phyloP scores from a whole-genome alignment of 2,113 vertebrate genomes.

The Lontra canadensis region DNA sequence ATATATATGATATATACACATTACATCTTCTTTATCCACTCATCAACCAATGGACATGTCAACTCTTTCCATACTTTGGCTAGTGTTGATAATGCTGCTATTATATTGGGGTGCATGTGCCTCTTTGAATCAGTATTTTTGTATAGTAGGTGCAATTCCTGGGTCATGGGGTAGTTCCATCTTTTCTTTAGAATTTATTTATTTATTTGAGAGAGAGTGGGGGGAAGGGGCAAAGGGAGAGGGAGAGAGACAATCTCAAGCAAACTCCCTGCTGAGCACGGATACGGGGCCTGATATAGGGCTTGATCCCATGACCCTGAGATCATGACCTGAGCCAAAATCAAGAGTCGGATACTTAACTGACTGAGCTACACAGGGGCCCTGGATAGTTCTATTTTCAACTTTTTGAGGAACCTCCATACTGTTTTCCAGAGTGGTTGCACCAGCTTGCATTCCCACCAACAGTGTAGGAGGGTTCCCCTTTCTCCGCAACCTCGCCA shows the following conservation, averaged over 20 bases:
- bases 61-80: background rate
- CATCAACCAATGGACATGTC: background rate
- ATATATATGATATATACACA: no score
- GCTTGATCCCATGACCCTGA: no score
- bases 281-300: no score
- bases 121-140: background rate
- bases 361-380: background rate
- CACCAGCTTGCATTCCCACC: background rate
- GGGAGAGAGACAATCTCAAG: no score
- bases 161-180: background rate
- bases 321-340: no score
- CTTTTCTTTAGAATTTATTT: no score
- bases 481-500: background rate
- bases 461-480: background rate
- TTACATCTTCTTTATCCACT: background rate
- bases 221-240: no score
- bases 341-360: no score
- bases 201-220: no score
- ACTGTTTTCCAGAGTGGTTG: background rate
- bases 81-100: background rate
- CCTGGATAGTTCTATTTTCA: background rate
- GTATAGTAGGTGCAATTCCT: background rate
- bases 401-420: background rate
- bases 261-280: no score
- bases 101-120: background rate